A percentile compares a stretch with the other conserved stretches of the same genome.
phyloP scores from a whole-genome alignment of 1,140 invertebrate genomes.

The Carcinoscorpius rotundicauda region DNA sequence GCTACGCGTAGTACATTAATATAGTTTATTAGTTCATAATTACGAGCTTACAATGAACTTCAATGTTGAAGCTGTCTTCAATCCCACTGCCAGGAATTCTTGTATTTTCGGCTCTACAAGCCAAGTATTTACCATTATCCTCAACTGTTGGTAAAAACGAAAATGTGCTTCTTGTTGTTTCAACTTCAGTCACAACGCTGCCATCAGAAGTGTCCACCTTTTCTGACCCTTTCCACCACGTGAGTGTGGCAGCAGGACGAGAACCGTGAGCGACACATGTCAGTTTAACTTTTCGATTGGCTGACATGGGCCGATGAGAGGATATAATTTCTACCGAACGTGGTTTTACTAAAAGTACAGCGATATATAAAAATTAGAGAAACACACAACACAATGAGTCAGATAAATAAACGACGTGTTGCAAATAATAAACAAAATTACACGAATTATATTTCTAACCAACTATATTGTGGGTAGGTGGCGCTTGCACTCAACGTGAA shows the following conservation, averaged over 20 bases:
- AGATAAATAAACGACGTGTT: too few species aligned
- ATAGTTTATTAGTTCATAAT: too few species aligned
- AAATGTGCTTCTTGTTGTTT: slow-evolving; percentile 16
- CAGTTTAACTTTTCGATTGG: slow-evolving; percentile 45
- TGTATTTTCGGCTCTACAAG: slow-evolving; percentile 70
- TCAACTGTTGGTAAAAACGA: slow-evolving; percentile 45
- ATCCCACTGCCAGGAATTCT: slow-evolving; percentile 38
- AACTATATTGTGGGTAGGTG: too few species aligned
- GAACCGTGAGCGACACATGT: slow-evolving; percentile 76
- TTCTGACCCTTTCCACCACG: slow-evolving; percentile 55
- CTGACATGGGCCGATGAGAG: slow-evolving; percentile 14
- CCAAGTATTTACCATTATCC: slow-evolving; percentile 67
- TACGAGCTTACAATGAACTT: slow-evolving; percentile 63
- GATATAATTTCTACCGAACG: slow-evolving; percentile 45
- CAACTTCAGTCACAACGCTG: slow-evolving; percentile 21
- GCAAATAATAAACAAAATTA: too few species aligned
- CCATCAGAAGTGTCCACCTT: slow-evolving; percentile 33
- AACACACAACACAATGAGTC: too few species aligned
- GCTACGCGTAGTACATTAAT: neutral
- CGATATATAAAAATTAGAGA: too few species aligned
- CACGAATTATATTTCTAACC: too few species aligned
- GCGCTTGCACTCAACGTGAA: too few species aligned
- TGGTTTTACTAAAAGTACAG: slow-evolving; percentile 55
- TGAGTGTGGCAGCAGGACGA: slow-evolving; percentile 65
- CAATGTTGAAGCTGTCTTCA: slow-evolving; percentile 68